Conservation (phyloP, 2,113 vertebrate genomes). For the Megatriorchis doriae region DNA sequence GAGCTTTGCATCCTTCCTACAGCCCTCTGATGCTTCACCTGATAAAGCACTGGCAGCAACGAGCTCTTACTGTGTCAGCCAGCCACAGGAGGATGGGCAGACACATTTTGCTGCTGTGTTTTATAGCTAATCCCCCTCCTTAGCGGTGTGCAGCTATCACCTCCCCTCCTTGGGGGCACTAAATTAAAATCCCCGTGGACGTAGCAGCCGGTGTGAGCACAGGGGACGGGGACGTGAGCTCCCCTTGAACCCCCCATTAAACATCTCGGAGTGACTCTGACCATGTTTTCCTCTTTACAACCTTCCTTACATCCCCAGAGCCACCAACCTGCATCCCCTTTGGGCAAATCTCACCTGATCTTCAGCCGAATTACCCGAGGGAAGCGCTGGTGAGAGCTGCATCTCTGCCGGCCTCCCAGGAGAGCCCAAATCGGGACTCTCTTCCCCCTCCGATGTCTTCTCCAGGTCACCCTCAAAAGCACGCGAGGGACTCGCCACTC, state of each 20-base stretch:
- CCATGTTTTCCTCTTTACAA: not conserved
- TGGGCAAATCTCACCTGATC: not conserved
- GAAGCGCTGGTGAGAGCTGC: not conserved
- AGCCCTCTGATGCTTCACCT: not conserved
- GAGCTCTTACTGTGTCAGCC: not conserved
- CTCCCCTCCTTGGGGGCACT: not conserved
- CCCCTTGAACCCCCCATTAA: not conserved
- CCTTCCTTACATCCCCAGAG: not conserved
- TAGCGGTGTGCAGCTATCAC: accelerated
- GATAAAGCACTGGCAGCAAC: too few relatives aligned
- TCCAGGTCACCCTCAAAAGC: too few relatives aligned
- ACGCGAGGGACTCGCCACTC: accelerated
- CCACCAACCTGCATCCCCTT: accelerated
- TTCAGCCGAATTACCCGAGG: too few relatives aligned
- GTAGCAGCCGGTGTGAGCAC: too few relatives aligned
- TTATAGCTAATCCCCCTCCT: not conserved
- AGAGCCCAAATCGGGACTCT: not conserved
- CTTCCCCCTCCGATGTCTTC: accelerated
- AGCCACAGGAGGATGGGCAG: not conserved
- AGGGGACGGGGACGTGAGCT: not conserved
- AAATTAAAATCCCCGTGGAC: too few relatives aligned
- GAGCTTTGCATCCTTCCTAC: not conserved
- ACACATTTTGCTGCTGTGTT: not conserved
- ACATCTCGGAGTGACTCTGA: not conserved
- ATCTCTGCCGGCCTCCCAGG: not conserved